phyloP scores from a whole-genome alignment of 2,113 vertebrate species.

The Crotalus tigris region DNA sequence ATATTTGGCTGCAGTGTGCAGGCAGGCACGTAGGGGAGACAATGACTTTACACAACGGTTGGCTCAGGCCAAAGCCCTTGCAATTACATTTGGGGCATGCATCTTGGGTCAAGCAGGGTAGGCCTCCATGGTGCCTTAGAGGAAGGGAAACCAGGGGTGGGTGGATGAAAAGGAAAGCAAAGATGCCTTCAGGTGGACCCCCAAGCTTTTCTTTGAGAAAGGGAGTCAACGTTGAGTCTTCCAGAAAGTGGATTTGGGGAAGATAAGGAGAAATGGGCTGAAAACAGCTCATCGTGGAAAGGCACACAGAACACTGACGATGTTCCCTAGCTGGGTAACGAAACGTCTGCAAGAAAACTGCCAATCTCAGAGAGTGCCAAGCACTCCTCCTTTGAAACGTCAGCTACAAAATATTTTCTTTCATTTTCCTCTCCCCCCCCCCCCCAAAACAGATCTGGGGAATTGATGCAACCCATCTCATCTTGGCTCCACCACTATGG shows the following conservation, averaged over 20 bases:
- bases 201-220: not conserved
- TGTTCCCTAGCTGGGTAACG: not conserved
- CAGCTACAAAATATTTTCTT: not conserved
- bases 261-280: not conserved
- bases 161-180: not conserved
- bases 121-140: not conserved
- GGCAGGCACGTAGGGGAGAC: not conserved
- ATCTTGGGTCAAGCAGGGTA: not conserved
- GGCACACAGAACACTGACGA: not conserved
- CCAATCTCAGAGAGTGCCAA: not conserved
- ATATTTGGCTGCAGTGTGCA: not conserved
- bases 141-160: not conserved
- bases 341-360: not conserved
- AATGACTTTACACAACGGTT: not conserved
- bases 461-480: constrained; percentile 41
- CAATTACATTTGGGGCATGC: not conserved
- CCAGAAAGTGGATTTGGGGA: not conserved
- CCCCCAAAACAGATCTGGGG: constrained; percentile 50
- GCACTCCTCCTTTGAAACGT: not conserved
- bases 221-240: not conserved
- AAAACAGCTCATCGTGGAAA: not conserved
- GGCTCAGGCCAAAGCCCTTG: not conserved
- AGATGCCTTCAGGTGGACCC: not conserved
- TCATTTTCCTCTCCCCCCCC: constrained; percentile 26
- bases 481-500: constrained; percentile 69